Evolutionary conservation across 1,140 invertebrate species (phyloP).

Genomic region (Melitaea cinxia): DNA sequence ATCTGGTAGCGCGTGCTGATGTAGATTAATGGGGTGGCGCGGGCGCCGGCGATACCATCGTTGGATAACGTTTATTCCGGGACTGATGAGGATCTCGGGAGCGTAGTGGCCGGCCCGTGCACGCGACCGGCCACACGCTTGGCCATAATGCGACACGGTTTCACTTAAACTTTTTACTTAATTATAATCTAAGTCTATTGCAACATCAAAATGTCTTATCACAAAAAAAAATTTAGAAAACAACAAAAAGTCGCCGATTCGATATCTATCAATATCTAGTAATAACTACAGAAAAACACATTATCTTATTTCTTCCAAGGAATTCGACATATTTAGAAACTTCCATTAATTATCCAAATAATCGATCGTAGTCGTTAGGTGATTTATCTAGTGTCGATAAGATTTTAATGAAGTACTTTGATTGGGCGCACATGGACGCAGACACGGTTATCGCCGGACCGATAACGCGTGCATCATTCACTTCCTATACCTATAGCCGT

Average conservation of each 20-base stretch:
- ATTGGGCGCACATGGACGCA: slow-evolving; percentile 70
- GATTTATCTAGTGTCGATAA: slow-evolving; percentile 80
- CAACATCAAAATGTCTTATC: neutral
- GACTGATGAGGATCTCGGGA: slow-evolving; percentile 59
- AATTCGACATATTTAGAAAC: slow-evolving; percentile 72
- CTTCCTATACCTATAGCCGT: slow-evolving; percentile 74
- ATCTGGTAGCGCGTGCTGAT: slow-evolving; percentile 75
- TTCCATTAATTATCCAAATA: slow-evolving; percentile 79
- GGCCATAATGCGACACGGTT: slow-evolving; percentile 7
- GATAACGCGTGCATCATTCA: slow-evolving; percentile 70
- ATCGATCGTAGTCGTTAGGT: slow-evolving; percentile 77
- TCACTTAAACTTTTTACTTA: slow-evolving; percentile 3
- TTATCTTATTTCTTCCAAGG: slow-evolving; percentile 32
- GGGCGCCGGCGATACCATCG: slow-evolving; percentile 64
- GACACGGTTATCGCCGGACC: slow-evolving; percentile 59
- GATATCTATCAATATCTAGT: neutral
- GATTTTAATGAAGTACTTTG: slow-evolving; percentile 82
- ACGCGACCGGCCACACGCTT: slow-evolving; percentile 50
- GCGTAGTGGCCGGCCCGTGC: slow-evolving; percentile 40
- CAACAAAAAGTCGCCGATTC: neutral
- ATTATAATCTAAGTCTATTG: neutral
- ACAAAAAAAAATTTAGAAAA: neutral
- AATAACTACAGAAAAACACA: slow-evolving; percentile 4
- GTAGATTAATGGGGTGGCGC: slow-evolving; percentile 76
- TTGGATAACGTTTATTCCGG: slow-evolving; percentile 64